Base-by-base conservation (phyloP, 2,888 invertebrate genomes). In the Campoletis raptor region DNA sequence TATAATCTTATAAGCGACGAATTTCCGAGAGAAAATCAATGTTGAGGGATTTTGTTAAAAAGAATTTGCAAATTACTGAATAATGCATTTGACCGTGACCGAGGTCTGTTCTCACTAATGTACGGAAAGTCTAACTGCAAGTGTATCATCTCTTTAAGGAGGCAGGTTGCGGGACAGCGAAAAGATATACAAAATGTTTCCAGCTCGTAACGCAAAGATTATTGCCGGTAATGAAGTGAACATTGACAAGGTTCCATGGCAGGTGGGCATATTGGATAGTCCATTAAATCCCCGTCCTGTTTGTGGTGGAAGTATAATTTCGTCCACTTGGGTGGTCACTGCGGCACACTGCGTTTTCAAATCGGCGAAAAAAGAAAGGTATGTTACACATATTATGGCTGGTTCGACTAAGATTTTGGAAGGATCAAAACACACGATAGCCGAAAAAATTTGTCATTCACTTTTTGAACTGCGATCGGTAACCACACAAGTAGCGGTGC, bases 271-370 rank as follows among this genome's bases (percentile, higher is more conserved):
- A 8, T 15, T 61, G 5, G 12, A 61, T 10, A 0, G 5, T 15
- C 24, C 15, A 12, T 4, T 8, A 61, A 6, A 6, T 30, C 1
- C 1, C 5, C 9, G 3, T 0, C 57, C 12, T 30, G 0, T 24
- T 61, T 61, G 57, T 15, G 2, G 57, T 61, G 57, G 57, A 0
- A 61, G 57, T 61, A 61, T 61, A 61, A 61, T 61, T 61, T 30
- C 57, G 30, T 61, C 30, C 5, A 30, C 10, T 61, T 61, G 57
- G 57, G 30, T 61, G 24, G 30, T 61, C 5, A 61, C 57, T 30
- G 57, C 57, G 0, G 57, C 12, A 15, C 57, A 61, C 30, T 61
- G 57, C 12, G 8, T 30, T 21, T 61, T 54, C 15, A n/a, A n/a
- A 7, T 54, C n/a, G 0, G 7, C 8, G 21, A 21, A 21, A 21